Conservation (phyloP, 2,113 vertebrate species). For the Perca schrenkii region DNA sequence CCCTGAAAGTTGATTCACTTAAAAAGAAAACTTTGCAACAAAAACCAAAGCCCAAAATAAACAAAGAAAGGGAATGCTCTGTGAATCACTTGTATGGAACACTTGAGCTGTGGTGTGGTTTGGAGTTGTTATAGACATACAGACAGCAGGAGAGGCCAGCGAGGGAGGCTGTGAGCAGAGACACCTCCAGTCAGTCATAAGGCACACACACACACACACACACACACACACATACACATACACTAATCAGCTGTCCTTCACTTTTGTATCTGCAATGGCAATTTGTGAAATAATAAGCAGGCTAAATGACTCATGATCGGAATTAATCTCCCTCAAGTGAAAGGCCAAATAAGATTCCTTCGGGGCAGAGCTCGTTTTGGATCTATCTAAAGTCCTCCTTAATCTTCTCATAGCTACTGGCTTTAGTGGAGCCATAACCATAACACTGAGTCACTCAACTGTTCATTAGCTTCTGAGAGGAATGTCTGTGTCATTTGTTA, state of each 20-base stretch:
- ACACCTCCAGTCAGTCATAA: conserved; percentile 16
- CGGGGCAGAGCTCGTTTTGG: conserved; percentile 52
- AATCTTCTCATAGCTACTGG: conserved; percentile 75
- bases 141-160: conserved; percentile 37
- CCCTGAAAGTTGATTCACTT: neutral
- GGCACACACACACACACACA: neutral
- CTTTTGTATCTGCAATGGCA: conserved; percentile 18
- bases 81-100: conserved; percentile 39
- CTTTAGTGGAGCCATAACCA: conserved; percentile 73
- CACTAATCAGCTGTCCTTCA: conserved; percentile 39
- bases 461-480: conserved; percentile 60
- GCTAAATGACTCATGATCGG: conserved; percentile 34
- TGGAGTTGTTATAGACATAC: conserved; percentile 32
- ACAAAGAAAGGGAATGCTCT: conserved; percentile 25
- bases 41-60: conserved; percentile 21
- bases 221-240: neutral
- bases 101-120: conserved; percentile 29
- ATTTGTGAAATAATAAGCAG: conserved; percentile 42
- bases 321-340: conserved; percentile 23
- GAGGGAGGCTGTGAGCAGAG: conserved; percentile 20
- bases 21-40: neutral
- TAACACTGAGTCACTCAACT: conserved; percentile 69
- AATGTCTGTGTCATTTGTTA: conserved; percentile 77
- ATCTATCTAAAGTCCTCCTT: conserved; percentile 51
- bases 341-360: conserved; percentile 59